phyloP scores from a whole-genome alignment of 1,140 invertebrate species.

The Matsumurasca onukii region DNA sequence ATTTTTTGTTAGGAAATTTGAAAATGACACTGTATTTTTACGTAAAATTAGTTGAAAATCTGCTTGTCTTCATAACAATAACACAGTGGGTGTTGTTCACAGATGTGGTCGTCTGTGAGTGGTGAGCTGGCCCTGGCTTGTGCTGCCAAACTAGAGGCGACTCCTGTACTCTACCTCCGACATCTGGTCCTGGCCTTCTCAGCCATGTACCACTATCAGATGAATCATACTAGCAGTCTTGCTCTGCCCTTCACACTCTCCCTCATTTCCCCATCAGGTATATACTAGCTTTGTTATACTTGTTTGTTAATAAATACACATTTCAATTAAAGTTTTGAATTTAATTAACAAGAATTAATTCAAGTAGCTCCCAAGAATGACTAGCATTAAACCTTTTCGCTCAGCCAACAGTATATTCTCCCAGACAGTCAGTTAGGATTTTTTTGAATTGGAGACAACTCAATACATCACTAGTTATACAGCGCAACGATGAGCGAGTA shows the following conservation, averaged over 20 bases:
- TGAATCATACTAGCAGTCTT: background rate
- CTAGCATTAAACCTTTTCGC: background rate
- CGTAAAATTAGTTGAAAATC: too few relatives aligned
- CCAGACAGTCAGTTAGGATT: background rate
- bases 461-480: too few relatives aligned
- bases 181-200: background rate
- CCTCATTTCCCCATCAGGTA: background rate
- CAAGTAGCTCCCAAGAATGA: background rate
- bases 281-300: background rate
- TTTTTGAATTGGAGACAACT: too few relatives aligned
- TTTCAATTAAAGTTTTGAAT: background rate
- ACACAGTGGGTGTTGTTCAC: too few relatives aligned
- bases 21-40: background rate
- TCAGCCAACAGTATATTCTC: background rate
- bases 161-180: background rate
- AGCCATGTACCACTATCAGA: constrained; percentile 10
- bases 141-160: background rate
- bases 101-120: background rate
- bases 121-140: background rate
- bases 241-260: background rate
- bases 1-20: too few relatives aligned
- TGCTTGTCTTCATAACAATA: too few relatives aligned
- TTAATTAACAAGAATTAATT: background rate
- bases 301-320: background rate
- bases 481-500: too few relatives aligned